phyloP scores from a whole-genome alignment of 2,797 vertebrate genomes.

The Melanogrammus aeglefinus region DNA sequence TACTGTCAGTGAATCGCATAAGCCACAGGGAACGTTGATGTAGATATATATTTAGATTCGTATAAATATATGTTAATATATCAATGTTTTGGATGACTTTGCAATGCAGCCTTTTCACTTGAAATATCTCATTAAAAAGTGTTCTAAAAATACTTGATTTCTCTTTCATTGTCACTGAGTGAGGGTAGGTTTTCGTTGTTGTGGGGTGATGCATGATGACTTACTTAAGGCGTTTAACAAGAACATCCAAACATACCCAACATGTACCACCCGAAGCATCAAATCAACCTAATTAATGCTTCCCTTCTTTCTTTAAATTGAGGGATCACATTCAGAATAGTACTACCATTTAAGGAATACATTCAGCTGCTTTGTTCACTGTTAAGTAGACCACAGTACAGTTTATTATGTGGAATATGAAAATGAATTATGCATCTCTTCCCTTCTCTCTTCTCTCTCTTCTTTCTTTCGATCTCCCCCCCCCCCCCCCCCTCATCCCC shows the following conservation, averaged over 20 bases:
- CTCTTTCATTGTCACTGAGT: neutral
- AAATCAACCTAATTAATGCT: neutral
- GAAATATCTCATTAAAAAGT: neutral
- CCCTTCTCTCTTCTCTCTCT: neutral
- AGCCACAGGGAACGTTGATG: neutral
- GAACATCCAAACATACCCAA: neutral
- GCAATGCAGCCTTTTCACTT: neutral
- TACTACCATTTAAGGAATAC: neutral
- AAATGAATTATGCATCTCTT: neutral
- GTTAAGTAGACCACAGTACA: neutral
- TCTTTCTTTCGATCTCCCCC: neutral
- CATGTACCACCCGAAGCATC: neutral
- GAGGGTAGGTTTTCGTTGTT: neutral
- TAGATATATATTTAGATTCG: neutral
- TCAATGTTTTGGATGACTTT: neutral
- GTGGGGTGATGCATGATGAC: neutral
- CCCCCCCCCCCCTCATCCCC: conserved; percentile 14
- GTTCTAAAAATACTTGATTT: neutral
- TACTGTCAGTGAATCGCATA: neutral
- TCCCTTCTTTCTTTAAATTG: neutral
- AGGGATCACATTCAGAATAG: neutral
- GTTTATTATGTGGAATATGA: neutral
- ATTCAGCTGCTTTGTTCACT: neutral
- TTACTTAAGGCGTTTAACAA: neutral
- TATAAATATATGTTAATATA: neutral